phyloP scores from a whole-genome alignment of 1,140 invertebrate species.

The Uloborus diversus region DNA sequence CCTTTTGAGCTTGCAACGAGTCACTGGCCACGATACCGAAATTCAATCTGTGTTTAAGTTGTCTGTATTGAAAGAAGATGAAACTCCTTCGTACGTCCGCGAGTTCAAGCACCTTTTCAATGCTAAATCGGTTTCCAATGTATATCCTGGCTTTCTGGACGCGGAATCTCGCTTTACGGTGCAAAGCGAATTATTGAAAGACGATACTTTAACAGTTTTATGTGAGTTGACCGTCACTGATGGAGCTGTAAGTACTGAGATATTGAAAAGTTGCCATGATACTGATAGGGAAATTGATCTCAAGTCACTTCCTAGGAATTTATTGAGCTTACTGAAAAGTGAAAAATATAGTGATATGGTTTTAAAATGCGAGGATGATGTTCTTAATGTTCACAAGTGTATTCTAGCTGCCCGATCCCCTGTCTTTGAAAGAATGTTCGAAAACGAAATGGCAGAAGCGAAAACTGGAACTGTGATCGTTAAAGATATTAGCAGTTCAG shows the following conservation, averaged over 20 bases:
- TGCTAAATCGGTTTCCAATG: not conserved
- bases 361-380: not conserved
- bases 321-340: not conserved
- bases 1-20: not conserved
- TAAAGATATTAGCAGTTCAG: not conserved
- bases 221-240: not conserved
- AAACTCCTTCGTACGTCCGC: not conserved
- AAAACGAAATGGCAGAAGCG: not conserved
- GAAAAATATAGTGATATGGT: not conserved
- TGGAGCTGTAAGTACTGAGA: not conserved
- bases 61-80: not conserved
- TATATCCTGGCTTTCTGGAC: not conserved
- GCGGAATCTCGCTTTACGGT: not conserved
- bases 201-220: not conserved
- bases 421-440: not conserved
- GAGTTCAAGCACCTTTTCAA: not conserved
- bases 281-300: not conserved
- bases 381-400: not conserved
- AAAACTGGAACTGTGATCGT: not conserved
- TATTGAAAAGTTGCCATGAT: not conserved
- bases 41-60: not conserved
- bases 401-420: not conserved
- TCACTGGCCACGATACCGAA: not conserved
- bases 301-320: not conserved
- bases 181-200: not conserved